Conservation (phyloP, 2,797 vertebrate species). For the Rhabdomys pumilio region DNA sequence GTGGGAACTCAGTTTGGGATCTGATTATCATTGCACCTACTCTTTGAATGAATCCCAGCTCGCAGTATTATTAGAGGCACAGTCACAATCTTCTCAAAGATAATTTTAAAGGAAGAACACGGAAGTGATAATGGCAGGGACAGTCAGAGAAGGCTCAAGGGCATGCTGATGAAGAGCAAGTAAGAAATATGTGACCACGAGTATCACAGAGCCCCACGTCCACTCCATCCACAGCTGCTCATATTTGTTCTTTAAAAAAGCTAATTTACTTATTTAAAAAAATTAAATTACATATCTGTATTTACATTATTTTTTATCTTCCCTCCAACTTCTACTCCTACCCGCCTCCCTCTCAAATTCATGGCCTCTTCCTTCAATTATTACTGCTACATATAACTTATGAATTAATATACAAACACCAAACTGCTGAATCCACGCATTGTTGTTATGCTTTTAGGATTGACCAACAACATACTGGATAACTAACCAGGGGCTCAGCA, state of each 20-base stretch:
- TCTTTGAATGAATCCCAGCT: conserved; percentile 82
- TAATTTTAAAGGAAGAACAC: conserved; percentile 73
- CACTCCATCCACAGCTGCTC: background rate
- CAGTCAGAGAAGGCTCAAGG: background rate
- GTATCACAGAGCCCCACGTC: conserved; percentile 41
- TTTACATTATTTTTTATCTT: background rate
- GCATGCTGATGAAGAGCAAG: conserved; percentile 47
- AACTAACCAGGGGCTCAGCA: background rate
- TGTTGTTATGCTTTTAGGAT: background rate
- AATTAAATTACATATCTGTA: background rate
- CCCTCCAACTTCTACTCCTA: background rate
- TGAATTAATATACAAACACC: background rate
- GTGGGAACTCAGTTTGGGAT: conserved; percentile 83
- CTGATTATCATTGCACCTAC: conserved; percentile 83
- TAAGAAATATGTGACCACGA: conserved; percentile 23
- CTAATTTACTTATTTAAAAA: background rate
- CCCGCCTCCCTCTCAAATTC: background rate
- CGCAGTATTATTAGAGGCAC: conserved; percentile 71
- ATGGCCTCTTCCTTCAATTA: background rate
- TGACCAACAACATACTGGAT: background rate
- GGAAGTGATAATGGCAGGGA: background rate
- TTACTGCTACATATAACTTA: background rate
- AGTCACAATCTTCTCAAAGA: conserved; percentile 47
- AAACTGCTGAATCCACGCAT: background rate
- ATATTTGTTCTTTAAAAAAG: conserved; percentile 1